Evolutionary conservation across 2,113 vertebrate genomes (phyloP).

Genomic region (Struthidea cinerea): DNA sequence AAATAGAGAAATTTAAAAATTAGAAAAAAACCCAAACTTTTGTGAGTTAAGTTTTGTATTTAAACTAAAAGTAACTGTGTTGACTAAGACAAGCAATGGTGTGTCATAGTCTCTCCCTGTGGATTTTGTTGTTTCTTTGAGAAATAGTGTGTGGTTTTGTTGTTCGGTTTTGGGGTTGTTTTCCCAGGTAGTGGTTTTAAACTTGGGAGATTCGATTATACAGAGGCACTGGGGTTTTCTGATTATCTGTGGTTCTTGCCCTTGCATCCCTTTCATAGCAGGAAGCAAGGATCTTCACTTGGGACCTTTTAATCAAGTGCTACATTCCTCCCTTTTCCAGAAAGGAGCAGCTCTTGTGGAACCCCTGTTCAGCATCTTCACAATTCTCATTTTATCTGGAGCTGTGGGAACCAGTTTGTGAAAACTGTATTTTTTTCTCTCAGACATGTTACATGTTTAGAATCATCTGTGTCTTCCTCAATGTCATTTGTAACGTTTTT

Average conservation of each 20-base stretch:
- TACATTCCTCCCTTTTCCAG: neutral
- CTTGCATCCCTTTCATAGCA: neutral
- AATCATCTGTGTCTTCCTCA: neutral
- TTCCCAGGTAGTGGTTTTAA: neutral
- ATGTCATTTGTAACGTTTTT: neutral
- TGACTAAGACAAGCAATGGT: neutral
- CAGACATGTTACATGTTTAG: neutral
- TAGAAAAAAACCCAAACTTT: rapidly evolving
- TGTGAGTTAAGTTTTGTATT: neutral
- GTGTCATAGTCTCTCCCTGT: neutral
- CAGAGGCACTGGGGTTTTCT: neutral
- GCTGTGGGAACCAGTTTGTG: neutral
- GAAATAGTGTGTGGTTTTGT: neutral
- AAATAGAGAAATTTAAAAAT: neutral
- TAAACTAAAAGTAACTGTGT: neutral
- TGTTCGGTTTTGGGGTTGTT: neutral
- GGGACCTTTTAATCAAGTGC: neutral
- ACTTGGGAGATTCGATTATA: neutral
- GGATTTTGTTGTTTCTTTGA: neutral
- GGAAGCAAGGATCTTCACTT: neutral
- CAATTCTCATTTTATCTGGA: neutral
- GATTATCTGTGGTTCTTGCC: neutral
- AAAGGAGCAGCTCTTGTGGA: neutral
- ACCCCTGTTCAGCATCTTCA: neutral
- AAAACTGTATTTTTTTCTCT: neutral